These are phyloP conservation scores for Coregonus suidteri DNA, from an alignment of 2,797 vertebrate genomes.

Conservation along the genomic window DNA sequence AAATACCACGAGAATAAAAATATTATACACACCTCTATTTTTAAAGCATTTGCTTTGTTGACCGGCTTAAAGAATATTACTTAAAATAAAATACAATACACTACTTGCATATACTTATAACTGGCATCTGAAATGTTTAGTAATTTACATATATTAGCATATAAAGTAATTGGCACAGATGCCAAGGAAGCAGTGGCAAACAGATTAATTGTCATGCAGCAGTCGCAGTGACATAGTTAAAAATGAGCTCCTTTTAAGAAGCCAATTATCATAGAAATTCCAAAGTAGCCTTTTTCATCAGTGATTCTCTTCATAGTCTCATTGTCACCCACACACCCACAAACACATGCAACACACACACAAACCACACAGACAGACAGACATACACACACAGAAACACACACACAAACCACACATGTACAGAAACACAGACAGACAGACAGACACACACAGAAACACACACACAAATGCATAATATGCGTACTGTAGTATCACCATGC, in stretches of 20 bases:
- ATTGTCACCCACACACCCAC: constrained; percentile 23
- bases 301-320: constrained; percentile 52
- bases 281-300: constrained; percentile 74
- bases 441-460: constrained; percentile 5
- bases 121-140: constrained; percentile 76
- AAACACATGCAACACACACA: constrained; percentile 4
- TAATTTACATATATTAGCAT: constrained; percentile 87
- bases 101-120: constrained; percentile 74
- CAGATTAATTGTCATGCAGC: constrained; percentile 84
- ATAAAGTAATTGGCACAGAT: constrained; percentile 87
- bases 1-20: constrained; percentile 27
- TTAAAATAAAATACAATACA: constrained; percentile 54
- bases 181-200: constrained; percentile 82
- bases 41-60: constrained; percentile 56
- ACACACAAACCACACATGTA: neutral
- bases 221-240: constrained; percentile 81
- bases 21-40: constrained; percentile 40
- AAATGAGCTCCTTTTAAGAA: constrained; percentile 82
- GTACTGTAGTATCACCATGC: constrained; percentile 35
- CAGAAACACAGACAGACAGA: too few relatives aligned
- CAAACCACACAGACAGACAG: constrained; percentile 1
- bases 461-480: constrained; percentile 49
- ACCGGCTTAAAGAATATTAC: constrained; percentile 66
- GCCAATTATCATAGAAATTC: constrained; percentile 83
- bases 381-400: neutral